These are phyloP conservation scores for Meriones psammophilus DNA, from an alignment of 2,797 vertebrate genomes.

Conservation along the genomic window DNA sequence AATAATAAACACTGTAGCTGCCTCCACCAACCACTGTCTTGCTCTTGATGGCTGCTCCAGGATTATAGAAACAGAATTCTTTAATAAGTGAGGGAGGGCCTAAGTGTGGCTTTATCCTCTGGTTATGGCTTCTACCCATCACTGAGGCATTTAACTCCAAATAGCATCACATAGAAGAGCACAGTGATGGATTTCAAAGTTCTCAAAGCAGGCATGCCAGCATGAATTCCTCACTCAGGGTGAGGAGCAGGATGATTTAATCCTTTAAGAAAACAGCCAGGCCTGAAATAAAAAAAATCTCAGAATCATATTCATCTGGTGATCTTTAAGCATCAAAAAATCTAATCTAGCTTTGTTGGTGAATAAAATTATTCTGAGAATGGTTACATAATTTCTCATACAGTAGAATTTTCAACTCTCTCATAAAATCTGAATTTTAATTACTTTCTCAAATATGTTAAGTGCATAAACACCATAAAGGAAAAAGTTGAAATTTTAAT, in stretches of 20 bases:
- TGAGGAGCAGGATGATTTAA: not conserved
- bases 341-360: constrained; percentile 3
- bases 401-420: constrained; percentile 1
- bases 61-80: not conserved
- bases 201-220: not conserved
- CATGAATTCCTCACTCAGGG: constrained; percentile 8
- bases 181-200: not conserved
- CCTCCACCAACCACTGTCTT: not conserved
- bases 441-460: constrained; percentile 25
- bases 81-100: not conserved
- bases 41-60: not conserved
- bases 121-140: not conserved
- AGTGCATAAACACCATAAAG: constrained; percentile 36
- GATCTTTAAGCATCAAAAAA: constrained; percentile 7
- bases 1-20: constrained; percentile 39
- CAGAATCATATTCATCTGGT: not conserved
- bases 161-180: not conserved
- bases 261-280: not conserved
- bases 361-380: constrained; percentile 32
- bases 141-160: not conserved
- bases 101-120: not conserved
- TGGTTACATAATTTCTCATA: not conserved
- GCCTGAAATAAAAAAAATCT: not conserved
- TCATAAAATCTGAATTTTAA: not conserved
- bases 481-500: constrained; percentile 38